These are phyloP conservation scores for Stegodyphus mimosarum DNA, from an alignment of 1,140 invertebrate species.

Conservation along the genomic window DNA sequence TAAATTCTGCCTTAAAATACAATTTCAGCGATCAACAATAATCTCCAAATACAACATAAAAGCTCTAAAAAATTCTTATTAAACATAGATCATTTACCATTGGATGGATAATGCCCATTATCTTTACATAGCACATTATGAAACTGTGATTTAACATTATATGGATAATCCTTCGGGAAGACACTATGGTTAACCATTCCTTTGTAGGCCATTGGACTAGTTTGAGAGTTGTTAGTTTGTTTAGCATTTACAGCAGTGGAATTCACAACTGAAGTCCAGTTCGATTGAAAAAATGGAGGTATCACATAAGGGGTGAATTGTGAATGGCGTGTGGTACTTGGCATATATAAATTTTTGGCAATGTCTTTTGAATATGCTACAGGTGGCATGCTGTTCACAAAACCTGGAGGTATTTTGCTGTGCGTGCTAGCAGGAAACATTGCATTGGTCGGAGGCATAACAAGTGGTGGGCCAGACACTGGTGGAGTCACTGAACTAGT, in stretches of 20 bases:
- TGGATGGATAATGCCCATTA: conserved; percentile 59
- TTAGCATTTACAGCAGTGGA: conserved; percentile 11
- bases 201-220: conserved; percentile 55
- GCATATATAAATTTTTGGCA: conserved; percentile 56
- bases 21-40: conserved; percentile 2
- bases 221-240: conserved; percentile 38
- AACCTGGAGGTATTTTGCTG: conserved; percentile 37
- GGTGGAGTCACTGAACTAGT: conserved; percentile 5
- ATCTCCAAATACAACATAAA: conserved; percentile 39
- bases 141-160: conserved; percentile 48
- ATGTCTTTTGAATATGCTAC: conserved; percentile 44
- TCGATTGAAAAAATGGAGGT: conserved; percentile 52
- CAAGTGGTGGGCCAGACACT: conserved; percentile 9
- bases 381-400: conserved; percentile 34
- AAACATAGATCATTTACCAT: conserved; percentile 42
- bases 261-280: conserved; percentile 49
- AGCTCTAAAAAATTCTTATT: conserved; percentile 54
- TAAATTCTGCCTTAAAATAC: conserved; percentile 29
- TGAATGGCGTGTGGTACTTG: conserved; percentile 37
- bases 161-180: conserved; percentile 59
- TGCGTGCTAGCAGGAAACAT: conserved; percentile 41
- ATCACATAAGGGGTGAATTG: conserved; percentile 59
- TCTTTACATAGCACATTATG: conserved; percentile 59
- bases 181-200: conserved; percentile 55
- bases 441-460: conserved; percentile 7